These are phyloP conservation scores for Ataeniobius toweri DNA, from an alignment of 2,797 vertebrate species.

Conservation along the genomic window DNA sequence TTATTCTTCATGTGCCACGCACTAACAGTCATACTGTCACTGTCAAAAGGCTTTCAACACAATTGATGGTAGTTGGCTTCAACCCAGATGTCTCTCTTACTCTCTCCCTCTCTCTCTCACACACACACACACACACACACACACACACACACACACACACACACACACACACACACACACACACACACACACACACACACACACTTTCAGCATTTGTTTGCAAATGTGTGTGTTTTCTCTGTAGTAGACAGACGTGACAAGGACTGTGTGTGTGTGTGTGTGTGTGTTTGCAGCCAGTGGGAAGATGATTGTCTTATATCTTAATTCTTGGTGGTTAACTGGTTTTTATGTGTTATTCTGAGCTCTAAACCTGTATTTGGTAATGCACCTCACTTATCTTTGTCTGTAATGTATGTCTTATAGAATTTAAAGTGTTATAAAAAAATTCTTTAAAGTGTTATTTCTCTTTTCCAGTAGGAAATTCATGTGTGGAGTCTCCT, in stretches of 20 bases:
- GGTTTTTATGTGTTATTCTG: no score
- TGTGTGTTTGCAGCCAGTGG: no score
- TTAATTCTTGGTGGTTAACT: no score
- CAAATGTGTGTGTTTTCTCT: background rate
- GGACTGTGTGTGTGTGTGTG: background rate
- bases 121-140: background rate
- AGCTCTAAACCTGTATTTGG: background rate
- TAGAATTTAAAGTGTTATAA: no score
- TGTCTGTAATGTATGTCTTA: background rate
- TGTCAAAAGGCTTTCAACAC: background rate
- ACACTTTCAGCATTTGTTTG: background rate
- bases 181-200: background rate
- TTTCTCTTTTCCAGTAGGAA: background rate
- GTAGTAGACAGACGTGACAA: background rate
- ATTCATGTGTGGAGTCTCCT: background rate
- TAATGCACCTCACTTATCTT: no score
- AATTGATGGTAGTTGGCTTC: background rate
- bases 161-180: no score
- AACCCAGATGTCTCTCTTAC: background rate
- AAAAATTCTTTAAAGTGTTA: no score
- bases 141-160: fast-evolving
- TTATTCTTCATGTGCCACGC: background rate
- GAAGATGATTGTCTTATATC: no score
- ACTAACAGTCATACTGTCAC: background rate
- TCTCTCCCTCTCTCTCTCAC: background rate